Conservation (phyloP, 1,140 invertebrate species). For the Holcopasites calliopsidis region DNA sequence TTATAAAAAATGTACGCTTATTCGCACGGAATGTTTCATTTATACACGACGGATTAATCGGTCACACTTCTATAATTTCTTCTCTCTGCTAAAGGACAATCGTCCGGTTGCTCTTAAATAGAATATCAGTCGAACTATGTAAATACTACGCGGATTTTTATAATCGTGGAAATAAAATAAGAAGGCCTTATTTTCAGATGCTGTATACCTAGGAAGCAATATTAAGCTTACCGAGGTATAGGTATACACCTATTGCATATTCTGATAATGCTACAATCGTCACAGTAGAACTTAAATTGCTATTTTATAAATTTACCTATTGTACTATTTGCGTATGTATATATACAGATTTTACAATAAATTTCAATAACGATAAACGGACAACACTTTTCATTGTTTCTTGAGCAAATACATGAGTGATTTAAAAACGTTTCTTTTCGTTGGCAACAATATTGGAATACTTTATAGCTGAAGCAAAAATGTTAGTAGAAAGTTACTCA, state of each 20-base stretch:
- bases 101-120: background rate
- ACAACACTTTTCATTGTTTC: background rate
- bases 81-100: background rate
- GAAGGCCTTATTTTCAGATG: background rate
- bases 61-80: background rate
- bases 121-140: background rate
- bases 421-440: background rate
- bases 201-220: slow-evolving; percentile 26
- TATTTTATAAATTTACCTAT: background rate
- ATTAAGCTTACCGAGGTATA: slow-evolving; percentile 47
- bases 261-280: background rate
- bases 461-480: background rate
- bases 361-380: slow-evolving; percentile 12
- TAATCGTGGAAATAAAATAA: background rate
- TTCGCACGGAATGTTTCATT: background rate
- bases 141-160: too few relatives aligned
- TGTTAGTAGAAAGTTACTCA: too few relatives aligned
- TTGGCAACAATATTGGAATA: background rate
- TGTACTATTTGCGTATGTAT: background rate
- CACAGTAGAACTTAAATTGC: slow-evolving; percentile 12
- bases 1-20: slow-evolving; percentile 10
- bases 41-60: background rate
- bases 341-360: slow-evolving; percentile 32
- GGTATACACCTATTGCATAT: slow-evolving; percentile 3
- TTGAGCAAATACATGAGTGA: background rate